A percentile compares a stretch with the other conserved stretches of the same genome.
Conservation (phyloP, 2,888 invertebrate species). For the Diabrotica balteata region DNA sequence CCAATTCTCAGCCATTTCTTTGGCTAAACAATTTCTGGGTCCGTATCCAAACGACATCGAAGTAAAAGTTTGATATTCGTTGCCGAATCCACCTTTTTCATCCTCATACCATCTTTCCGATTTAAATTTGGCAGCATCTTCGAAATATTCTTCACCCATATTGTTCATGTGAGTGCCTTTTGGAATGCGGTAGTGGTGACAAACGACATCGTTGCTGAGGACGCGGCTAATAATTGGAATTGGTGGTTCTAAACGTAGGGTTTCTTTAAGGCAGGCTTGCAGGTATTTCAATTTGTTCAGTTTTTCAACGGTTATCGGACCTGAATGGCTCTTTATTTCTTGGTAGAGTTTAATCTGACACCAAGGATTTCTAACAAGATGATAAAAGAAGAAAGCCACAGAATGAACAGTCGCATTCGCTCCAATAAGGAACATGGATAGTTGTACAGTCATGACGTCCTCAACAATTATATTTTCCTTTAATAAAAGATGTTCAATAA, state of each 20-base stretch:
- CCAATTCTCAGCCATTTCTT: slow-evolving; percentile 68
- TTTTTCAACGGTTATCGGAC: slow-evolving; percentile 37
- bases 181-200: slow-evolving; percentile 67
- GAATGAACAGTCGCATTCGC: slow-evolving; percentile 71
- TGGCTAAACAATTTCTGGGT: slow-evolving; percentile 68
- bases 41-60: slow-evolving; percentile 72
- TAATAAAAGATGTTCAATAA: slow-evolving; percentile 66
- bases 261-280: slow-evolving; percentile 71
- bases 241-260: slow-evolving; percentile 69
- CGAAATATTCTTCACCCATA: slow-evolving; percentile 70
- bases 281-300: slow-evolving; percentile 63
- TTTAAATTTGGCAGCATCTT: slow-evolving; percentile 67
- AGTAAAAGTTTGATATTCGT: slow-evolving; percentile 62
- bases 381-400: slow-evolving; percentile 70
- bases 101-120: slow-evolving; percentile 70
- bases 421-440: slow-evolving; percentile 73
- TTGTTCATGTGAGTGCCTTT: slow-evolving; percentile 68
- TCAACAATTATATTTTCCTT: slow-evolving; percentile 66
- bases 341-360: slow-evolving; percentile 68
- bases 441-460: slow-evolving; percentile 68
- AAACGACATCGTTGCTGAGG: slow-evolving; percentile 65
- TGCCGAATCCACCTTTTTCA: slow-evolving; percentile 36
- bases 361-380: slow-evolving; percentile 70
- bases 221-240: slow-evolving; percentile 70
- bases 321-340: slow-evolving; percentile 63